Percentiles rank a stretch among this genome's conserved stretches.
phyloP scores from a whole-genome alignment of 2,113 vertebrate species.

The Calidris pygmaea region DNA sequence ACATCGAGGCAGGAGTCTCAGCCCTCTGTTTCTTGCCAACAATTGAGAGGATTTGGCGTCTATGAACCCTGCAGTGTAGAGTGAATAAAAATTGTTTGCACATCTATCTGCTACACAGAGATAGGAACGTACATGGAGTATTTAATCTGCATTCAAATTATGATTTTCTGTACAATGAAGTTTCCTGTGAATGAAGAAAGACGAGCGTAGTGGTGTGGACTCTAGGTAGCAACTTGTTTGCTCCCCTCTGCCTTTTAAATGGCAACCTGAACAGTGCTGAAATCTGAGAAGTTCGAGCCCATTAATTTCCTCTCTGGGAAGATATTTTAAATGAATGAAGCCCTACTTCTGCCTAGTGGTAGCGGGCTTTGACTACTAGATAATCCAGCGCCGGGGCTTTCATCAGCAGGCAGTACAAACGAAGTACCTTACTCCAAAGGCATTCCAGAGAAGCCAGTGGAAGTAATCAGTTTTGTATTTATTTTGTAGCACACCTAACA shows the following conservation, averaged over 20 bases:
- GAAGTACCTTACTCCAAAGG: not conserved
- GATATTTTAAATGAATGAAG: not conserved
- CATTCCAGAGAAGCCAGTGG: not conserved
- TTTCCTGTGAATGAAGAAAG: not conserved
- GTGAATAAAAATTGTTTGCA: not conserved
- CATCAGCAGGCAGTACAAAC: not conserved
- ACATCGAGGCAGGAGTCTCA: not conserved
- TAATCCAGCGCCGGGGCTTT: not conserved
- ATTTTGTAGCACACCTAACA: not conserved
- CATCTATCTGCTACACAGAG: not conserved
- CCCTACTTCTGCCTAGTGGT: not conserved
- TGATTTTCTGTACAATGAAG: not conserved
- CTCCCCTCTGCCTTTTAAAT: not conserved
- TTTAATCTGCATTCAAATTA: not conserved
- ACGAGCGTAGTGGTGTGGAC: rapidly evolving
- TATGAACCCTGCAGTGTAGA: not conserved
- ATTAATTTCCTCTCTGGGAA: not conserved
- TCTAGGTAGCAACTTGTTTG: not conserved
- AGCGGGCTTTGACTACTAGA: not conserved
- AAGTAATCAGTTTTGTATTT: not conserved
- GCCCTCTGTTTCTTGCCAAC: not conserved
- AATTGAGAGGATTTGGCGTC: not conserved
- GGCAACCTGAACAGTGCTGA: not conserved
- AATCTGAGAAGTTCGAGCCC: not conserved
- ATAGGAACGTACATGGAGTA: not conserved